These are phyloP conservation scores for Pachycephala philippinensis DNA, from an alignment of 2,113 vertebrate species.

Conservation along the genomic window DNA sequence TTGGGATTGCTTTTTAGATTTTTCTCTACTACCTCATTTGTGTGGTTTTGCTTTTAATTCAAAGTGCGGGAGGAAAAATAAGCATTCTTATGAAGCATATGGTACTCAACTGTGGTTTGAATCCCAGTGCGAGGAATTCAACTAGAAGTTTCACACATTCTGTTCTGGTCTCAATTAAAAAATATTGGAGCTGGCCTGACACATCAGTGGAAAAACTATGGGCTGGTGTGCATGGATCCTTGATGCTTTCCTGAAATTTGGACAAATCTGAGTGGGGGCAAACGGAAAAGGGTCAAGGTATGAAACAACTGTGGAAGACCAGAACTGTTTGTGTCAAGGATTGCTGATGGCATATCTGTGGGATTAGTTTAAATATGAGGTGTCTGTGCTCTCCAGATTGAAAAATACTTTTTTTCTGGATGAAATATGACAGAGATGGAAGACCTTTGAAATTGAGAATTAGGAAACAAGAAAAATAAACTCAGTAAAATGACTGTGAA, in stretches of 20 bases:
- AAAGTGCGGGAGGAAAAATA: not conserved
- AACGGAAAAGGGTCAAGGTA: not conserved
- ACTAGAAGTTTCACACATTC: not conserved
- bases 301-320: not conserved
- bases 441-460: not conserved
- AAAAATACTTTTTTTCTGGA: not conserved
- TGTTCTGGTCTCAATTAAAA: not conserved
- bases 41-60: slow-evolving; percentile 11
- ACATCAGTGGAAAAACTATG: not conserved
- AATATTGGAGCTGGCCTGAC: not conserved
- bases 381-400: not conserved
- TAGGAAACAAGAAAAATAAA: not conserved
- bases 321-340: not conserved
- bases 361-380: not conserved
- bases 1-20: not conserved
- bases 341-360: not conserved
- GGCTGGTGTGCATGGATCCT: not conserved
- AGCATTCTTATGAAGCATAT: not conserved
- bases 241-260: not conserved
- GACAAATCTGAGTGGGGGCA: not conserved
- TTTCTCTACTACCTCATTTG: slow-evolving; percentile 26
- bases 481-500: not conserved
- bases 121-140: not conserved
- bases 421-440: not conserved
- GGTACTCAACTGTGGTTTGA: not conserved